Percentiles rank a stretch among this genome's conserved stretches.
Evolutionary conservation across 2,113 vertebrate species (phyloP).

Genomic region (Dromas ardeola): DNA sequence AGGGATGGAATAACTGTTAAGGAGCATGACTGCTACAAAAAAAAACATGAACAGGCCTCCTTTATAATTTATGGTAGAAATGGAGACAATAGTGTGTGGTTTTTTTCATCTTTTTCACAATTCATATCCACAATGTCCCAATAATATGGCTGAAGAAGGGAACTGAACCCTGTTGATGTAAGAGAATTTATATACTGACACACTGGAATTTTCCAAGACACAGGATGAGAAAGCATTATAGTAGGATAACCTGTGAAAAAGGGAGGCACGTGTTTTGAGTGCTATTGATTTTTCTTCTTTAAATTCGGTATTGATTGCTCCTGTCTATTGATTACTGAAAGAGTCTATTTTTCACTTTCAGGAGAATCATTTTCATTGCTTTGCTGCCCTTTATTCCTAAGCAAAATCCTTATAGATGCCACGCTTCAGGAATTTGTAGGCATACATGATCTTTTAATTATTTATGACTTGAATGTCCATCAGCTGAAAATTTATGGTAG

Average conservation of each 20-base stretch:
- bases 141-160: not conserved
- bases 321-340: constrained; percentile 1
- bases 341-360: constrained; percentile 18
- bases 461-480: not conserved
- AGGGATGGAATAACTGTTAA: not conserved
- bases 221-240: not conserved
- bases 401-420: not conserved
- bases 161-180: not conserved
- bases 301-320: constrained; percentile 8
- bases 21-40: not conserved
- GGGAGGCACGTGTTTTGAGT: not conserved
- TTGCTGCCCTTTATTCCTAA: constrained; percentile 6
- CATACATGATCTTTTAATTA: not conserved
- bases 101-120: not conserved
- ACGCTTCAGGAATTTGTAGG: constrained; percentile 4
- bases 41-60: not conserved
- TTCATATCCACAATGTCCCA: not conserved
- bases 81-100: not conserved
- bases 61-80: not conserved
- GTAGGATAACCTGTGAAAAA: not conserved
- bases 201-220: not conserved
- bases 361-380: not conserved
- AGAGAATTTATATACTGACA: not conserved
- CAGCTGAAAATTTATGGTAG: not conserved
- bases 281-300: constrained; percentile 29